Conservation (phyloP, 2,113 vertebrate genomes). For the Salvelinus fontinalis region DNA sequence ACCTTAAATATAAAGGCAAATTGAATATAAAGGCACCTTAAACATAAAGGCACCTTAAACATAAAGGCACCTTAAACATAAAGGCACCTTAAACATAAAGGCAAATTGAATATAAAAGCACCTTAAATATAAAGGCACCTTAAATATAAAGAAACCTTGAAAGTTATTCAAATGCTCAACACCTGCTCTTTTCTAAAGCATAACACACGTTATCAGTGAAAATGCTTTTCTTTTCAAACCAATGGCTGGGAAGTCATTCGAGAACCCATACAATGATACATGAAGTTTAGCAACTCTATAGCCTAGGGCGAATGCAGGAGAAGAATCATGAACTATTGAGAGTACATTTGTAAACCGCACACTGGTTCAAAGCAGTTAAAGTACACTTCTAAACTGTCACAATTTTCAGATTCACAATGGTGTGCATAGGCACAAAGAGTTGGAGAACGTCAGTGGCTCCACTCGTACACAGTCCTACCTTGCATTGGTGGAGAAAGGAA, state of each 20-base stretch:
- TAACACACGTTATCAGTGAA: background rate
- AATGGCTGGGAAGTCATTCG: background rate
- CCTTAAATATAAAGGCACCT: background rate
- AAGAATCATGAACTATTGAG: background rate
- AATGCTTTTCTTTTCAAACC: background rate
- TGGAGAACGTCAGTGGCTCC: background rate
- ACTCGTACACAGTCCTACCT: background rate
- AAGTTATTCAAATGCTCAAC: background rate
- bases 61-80: background rate
- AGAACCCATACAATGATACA: background rate
- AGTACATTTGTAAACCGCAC: background rate
- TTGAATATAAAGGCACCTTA: fast-evolving
- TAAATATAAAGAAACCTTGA: background rate
- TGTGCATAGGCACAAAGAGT: too few relatives aligned
- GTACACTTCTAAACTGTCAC: background rate
- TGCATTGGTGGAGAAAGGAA: background rate
- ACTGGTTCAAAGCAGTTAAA: background rate
- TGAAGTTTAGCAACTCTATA: background rate
- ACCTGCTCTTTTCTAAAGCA: background rate
- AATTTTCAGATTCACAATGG: background rate
- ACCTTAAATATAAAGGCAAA: background rate
- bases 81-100: background rate
- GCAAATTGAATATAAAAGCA: background rate
- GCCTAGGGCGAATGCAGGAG: background rate
- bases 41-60: background rate